Percentiles rank a stretch among this genome's conserved stretches.
Conservation (phyloP, 2,888 invertebrate genomes). For the Polia nebulosa region DNA sequence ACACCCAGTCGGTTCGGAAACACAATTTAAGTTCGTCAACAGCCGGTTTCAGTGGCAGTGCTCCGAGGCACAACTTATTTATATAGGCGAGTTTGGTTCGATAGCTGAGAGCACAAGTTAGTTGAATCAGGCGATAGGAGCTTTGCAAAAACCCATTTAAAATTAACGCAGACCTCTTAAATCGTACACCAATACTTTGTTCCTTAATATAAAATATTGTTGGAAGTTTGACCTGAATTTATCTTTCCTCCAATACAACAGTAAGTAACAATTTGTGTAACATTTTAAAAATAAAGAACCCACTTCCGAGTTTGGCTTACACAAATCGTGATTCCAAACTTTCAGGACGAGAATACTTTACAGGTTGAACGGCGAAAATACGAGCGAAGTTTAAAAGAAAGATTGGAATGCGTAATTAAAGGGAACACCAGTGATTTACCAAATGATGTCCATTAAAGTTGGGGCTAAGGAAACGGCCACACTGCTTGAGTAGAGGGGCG, state of each 20-base stretch:
- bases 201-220: conserved; percentile 11
- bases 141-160: conserved; percentile 60
- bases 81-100: conserved; percentile 67
- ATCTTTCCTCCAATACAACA: not conserved
- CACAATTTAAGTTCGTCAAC: conserved; percentile 87
- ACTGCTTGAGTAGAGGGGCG: conserved; percentile 28
- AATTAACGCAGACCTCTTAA: conserved; percentile 53
- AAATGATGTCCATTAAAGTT: conserved; percentile 80
- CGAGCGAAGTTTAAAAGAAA: conserved; percentile 69
- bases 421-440: conserved; percentile 79
- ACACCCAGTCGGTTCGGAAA: conserved; percentile 76
- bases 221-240: conserved; percentile 12
- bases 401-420: conserved; percentile 82
- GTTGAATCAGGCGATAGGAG: conserved; percentile 66
- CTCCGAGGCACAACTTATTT: conserved; percentile 71
- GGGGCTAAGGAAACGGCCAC: conserved; percentile 53
- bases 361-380: conserved; percentile 58
- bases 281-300: conserved; percentile 28
- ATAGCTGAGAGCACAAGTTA: conserved; percentile 64
- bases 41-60: conserved; percentile 72
- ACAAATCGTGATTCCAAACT: conserved; percentile 51
- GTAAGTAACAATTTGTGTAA: conserved; percentile 28
- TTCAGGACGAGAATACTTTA: conserved; percentile 48
- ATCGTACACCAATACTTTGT: conserved; percentile 25
- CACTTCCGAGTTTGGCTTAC: conserved; percentile 39